Conservation (phyloP, 2,113 vertebrate genomes). For the Phaethornis superciliosus region DNA sequence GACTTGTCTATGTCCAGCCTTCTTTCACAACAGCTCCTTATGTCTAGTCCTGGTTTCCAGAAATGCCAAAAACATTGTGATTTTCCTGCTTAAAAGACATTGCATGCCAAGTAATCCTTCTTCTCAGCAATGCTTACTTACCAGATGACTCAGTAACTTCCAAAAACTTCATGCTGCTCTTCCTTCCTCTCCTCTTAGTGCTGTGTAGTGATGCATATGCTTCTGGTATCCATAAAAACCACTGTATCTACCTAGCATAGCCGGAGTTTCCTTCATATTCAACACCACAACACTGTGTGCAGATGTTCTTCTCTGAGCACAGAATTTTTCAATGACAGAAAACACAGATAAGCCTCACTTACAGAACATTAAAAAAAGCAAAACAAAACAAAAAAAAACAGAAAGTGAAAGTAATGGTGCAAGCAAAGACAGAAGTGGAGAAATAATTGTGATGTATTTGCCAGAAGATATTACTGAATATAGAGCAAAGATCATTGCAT, state of each 20-base stretch:
- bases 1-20: neutral
- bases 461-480: neutral
- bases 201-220: slow-evolving; percentile 19
- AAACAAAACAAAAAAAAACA: too few relatives aligned
- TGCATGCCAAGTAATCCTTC: neutral
- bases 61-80: neutral
- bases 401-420: neutral
- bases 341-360: neutral
- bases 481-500: neutral
- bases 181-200: slow-evolving; percentile 30
- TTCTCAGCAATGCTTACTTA: slow-evolving; percentile 23
- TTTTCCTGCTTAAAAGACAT: slow-evolving; percentile 2
- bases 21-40: neutral
- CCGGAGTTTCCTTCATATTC: neutral
- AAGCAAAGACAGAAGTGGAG: neutral
- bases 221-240: slow-evolving; percentile 52
- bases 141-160: slow-evolving; percentile 48
- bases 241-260: slow-evolving; percentile 10
- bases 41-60: slow-evolving; percentile 17
- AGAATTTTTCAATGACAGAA: neutral
- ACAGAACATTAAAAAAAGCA: neutral
- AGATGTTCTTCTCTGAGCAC: neutral
- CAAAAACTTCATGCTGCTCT: slow-evolving; percentile 42
- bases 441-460: neutral
- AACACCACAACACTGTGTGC: neutral